Evolutionary conservation across 2,797 vertebrate genomes (phyloP), one percentile per base, ranked within the genome.

Genomic region (Cacajao melanocephalus): DNA sequence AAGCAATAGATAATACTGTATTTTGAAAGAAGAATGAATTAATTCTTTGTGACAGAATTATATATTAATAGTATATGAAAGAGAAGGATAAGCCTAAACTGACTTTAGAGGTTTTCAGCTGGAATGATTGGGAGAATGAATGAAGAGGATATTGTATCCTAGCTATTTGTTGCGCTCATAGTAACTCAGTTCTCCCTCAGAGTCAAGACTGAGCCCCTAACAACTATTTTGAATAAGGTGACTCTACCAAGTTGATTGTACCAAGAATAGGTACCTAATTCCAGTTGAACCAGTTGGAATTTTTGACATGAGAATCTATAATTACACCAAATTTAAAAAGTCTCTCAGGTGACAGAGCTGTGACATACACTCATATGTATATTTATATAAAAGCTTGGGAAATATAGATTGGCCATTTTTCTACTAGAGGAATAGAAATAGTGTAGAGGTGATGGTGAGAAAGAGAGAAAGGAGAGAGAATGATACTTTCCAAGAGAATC

Each of bases 1-100:
- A 82, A 79, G 30, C 20, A 91, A 82, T 85, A 58, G 73, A 64
- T 64, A 57, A 89, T 92, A 79, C 33, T 88, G 36, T 91, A 86
- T 92, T 95, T 79, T 92, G 48, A 79, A 92, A 96, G 52, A 93
- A 86, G 7, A 93, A 15, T 50, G 85, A 55, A 90, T 76, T 52
- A 33, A n/a, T 90, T 92, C n/a, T 81, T 93, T 82, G 15, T 81
- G 22, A 96, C 64, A 94, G 30, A 88, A 75, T 19, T 93, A 36
- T 67, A 50, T 17, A 67, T n/a, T n/a, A n/a, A 17, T 61, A 76
- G n/a, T 73, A 87, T 88, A 78, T 90, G 86, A 64, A 85, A 96
- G 41, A 39, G 55, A 39, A 92, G 20, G 48, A 75, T 61, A 87
- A 72, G 20, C n/a, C 46, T 36, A n/a, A 46, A 12, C 26, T 83